Base-by-base conservation (phyloP, 1,140 invertebrate genomes). In the Ceratina australensis region DNA sequence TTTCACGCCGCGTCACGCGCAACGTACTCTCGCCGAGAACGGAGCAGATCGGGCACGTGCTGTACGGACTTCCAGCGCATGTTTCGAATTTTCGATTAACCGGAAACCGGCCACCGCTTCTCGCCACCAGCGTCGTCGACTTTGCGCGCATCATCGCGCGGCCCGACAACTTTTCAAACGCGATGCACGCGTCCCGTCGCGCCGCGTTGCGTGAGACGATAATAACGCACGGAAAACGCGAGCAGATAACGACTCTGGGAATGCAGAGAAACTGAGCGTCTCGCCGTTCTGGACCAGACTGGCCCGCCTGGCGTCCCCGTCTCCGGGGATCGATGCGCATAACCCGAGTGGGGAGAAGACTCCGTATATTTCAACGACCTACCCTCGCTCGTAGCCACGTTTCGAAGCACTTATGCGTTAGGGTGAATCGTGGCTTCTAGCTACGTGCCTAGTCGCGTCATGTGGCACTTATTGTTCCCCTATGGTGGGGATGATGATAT, bases 271-370 rank as follows among this genome's bases (percentile, higher is more conserved):
- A 79, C 80, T 61, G 72, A 78, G 76, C 84, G 86, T 82, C 73
- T 72, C 89, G 86, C 80, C 85, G 87, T 82, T 85, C 89, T 88
- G 90, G 90, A 87, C 90, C 90, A 87, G 78, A 90, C 90, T 89
- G 86, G 72, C 85, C 84, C 57, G 61, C 75, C 42, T 66, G 73
- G 22, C 42, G 28, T 52, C 50, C 18, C 64, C 83, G 86, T 65
- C 69, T 78, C 50, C 66, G 74, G 68, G 86, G 89, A 91, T 91
- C 90, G 89, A 91, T 90, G 89, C 86, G 87, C 82, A 72, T 69
- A 72, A 65, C 13, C 67, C 24, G 69, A 74, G 84, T 78, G 71
- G 75, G 64, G 66, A 71, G 61, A 47, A 56, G 56, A 72, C 78
- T 77, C 83, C 76, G 76, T 79, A 86, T 83, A 86, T 83, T 82